Conservation (phyloP, 2,888 invertebrate species). For the Ophion slaviceki region DNA sequence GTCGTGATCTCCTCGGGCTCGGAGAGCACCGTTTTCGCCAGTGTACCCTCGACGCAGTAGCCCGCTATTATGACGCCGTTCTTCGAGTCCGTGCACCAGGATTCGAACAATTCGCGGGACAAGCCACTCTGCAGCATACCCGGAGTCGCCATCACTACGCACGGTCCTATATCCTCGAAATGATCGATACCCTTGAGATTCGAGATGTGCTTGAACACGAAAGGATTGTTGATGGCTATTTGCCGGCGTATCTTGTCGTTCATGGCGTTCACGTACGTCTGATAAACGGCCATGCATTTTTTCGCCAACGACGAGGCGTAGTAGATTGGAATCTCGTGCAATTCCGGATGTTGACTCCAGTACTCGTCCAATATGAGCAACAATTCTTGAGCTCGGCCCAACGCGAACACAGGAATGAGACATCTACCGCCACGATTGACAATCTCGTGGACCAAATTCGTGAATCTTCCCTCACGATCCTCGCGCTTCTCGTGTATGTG, state of each 20-base stretch:
- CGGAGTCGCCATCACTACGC: constrained; percentile 99
- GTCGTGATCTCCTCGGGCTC: constrained; percentile 99
- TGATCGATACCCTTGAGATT: constrained; percentile 99
- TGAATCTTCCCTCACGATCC: constrained; percentile 97
- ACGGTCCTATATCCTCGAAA: constrained; percentile 99
- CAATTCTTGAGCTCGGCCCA: constrained; percentile 98
- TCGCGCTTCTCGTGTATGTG: constrained; percentile 99
- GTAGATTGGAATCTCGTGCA: constrained; percentile 99
- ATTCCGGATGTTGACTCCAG: constrained; percentile 98
- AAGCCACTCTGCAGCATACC: constrained; percentile 99
- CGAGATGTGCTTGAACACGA: constrained; percentile 98
- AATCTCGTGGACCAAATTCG: constrained; percentile 96
- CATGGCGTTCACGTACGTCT: constrained; percentile 99
- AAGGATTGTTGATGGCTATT: constrained; percentile 99
- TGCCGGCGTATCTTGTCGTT: constrained; percentile 98
- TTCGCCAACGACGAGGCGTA: constrained; percentile 99
- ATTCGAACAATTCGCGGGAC: constrained; percentile 98
- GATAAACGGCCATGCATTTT: constrained; percentile 99
- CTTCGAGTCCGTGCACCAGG: constrained; percentile 99
- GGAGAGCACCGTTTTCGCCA: constrained; percentile 96
- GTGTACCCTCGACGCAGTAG: constrained; percentile 95
- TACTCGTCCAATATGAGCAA: constrained; percentile 97
- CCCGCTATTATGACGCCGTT: constrained; percentile 99
- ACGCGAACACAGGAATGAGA: constrained; percentile 98
- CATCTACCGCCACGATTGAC: constrained; percentile 98